Percentiles rank a stretch among this genome's conserved stretches.
phyloP scores from a whole-genome alignment of 2,888 invertebrate genomes.

The Lasioglossum marginatum region DNA sequence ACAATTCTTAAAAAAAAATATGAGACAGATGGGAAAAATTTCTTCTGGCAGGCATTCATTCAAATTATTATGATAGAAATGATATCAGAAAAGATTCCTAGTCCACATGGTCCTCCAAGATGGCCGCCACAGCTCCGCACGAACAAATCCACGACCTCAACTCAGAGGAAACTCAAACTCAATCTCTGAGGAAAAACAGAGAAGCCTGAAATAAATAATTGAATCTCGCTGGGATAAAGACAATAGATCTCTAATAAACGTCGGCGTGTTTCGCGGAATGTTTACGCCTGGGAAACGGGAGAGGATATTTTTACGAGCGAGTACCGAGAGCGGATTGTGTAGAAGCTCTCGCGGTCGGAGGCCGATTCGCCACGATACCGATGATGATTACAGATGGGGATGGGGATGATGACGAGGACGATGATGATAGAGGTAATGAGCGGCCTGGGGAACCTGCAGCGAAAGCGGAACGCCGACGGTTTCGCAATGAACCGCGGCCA shows the following conservation, averaged over 20 bases:
- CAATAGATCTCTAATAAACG: constrained; percentile 23
- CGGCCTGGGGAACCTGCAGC: constrained; percentile 32
- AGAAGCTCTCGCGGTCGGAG: not conserved
- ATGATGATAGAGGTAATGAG: constrained; percentile 65
- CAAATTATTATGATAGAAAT: not conserved
- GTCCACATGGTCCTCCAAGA: not conserved
- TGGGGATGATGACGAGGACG: constrained; percentile 45
- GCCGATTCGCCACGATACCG: constrained; percentile 49
- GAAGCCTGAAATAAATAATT: not conserved
- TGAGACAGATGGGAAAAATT: not conserved
- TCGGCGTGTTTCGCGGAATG: constrained; percentile 2
- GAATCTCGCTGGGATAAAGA: not conserved
- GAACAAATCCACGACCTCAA: not conserved
- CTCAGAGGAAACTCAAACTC: too few relatives aligned
- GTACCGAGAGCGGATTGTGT: not conserved
- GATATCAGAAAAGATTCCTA: not conserved
- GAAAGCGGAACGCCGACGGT: constrained; percentile 38
- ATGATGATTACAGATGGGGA: constrained; percentile 42
- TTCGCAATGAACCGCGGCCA: constrained; percentile 48
- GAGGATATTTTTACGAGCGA: constrained; percentile 47
- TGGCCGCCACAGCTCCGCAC: not conserved
- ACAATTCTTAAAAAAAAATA: not conserved
- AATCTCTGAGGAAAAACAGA: not conserved
- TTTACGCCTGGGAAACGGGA: constrained; percentile 30
- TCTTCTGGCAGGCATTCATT: too few relatives aligned